Evolutionary conservation across 2,113 vertebrate species (phyloP).

Genomic region (Taurulus bubalis): DNA sequence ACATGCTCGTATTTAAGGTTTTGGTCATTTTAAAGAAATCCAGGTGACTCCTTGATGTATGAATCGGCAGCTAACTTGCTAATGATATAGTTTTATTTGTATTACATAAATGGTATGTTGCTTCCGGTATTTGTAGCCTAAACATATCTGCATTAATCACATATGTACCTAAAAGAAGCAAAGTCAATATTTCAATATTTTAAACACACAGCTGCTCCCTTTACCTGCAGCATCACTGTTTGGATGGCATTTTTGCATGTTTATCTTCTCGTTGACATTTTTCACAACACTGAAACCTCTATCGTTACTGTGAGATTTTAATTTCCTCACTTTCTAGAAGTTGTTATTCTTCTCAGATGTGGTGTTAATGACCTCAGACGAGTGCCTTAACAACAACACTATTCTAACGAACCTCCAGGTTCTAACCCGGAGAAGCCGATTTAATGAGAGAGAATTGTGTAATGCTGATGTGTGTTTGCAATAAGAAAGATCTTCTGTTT

Average conservation of each 20-base stretch:
- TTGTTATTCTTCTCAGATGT: neutral
- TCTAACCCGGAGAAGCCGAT: neutral
- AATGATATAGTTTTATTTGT: neutral
- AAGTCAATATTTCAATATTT: neutral
- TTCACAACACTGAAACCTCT: neutral
- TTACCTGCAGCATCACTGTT: neutral
- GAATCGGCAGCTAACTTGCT: neutral
- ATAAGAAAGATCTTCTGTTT: neutral
- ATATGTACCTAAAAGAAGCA: neutral
- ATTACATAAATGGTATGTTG: neutral
- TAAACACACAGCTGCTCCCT: neutral
- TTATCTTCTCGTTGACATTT: neutral
- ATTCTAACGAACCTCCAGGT: neutral
- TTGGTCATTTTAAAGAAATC: neutral
- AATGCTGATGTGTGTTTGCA: neutral
- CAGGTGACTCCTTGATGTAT: conserved; percentile 1
- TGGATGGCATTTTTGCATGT: neutral
- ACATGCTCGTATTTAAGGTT: neutral
- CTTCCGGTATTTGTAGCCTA: neutral
- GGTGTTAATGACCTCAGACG: neutral
- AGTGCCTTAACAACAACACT: neutral
- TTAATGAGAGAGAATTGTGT: neutral
- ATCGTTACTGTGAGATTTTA: neutral
- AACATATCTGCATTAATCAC: neutral
- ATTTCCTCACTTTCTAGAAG: neutral